Conservation (phyloP, 1,140 invertebrate genomes). For the Bombus superbus region DNA sequence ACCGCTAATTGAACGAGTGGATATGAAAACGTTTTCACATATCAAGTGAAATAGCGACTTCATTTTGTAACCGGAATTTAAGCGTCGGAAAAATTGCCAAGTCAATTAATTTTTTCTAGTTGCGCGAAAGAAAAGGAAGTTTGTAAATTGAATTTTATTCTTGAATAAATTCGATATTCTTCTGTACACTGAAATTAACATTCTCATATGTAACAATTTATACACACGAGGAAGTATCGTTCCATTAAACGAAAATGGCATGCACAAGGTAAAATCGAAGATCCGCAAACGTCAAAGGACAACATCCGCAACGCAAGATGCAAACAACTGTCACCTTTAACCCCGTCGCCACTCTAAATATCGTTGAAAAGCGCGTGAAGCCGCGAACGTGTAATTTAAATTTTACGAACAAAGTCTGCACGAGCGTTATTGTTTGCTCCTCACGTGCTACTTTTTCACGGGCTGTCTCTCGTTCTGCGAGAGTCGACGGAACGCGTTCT, state of each 20-base stretch:
- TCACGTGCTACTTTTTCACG: slow-evolving; percentile 17
- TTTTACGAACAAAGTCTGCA: slow-evolving; percentile 34
- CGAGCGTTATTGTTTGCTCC: slow-evolving; percentile 40
- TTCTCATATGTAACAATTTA: neutral
- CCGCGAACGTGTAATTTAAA: slow-evolving; percentile 36
- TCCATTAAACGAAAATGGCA: neutral
- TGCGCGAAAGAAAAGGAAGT: neutral
- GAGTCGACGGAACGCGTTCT: neutral
- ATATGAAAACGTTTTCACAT: neutral
- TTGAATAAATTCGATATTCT: neutral
- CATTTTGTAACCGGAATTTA: neutral
- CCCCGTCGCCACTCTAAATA: slow-evolving; percentile 31
- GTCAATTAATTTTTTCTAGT: neutral
- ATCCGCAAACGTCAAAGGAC: neutral
- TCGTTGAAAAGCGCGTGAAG: neutral
- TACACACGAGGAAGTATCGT: neutral
- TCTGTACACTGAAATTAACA: no score
- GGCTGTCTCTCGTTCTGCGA: neutral
- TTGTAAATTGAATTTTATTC: neutral
- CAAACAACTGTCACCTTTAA: slow-evolving; percentile 27
- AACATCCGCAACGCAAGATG: neutral
- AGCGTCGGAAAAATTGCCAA: neutral
- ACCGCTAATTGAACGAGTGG: neutral
- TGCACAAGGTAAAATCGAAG: no score
- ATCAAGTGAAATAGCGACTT: neutral